Evolutionary conservation across 2,113 vertebrate genomes (phyloP).

Genomic region (Noctilio leporinus): DNA sequence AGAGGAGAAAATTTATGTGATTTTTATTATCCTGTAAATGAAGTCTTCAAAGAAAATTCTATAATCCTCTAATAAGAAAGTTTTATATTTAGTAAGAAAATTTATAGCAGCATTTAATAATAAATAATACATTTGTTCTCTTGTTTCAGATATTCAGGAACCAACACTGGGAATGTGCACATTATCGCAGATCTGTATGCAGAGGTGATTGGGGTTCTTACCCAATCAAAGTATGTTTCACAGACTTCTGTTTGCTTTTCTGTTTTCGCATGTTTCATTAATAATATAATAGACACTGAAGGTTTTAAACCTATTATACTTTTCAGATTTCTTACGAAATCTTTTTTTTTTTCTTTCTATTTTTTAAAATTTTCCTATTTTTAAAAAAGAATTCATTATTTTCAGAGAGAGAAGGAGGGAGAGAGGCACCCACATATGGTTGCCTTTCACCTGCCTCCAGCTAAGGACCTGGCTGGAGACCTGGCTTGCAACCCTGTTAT

Average conservation of each 20-base stretch:
- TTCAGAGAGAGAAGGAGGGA: too few species aligned
- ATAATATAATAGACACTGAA: too few species aligned
- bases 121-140: not conserved
- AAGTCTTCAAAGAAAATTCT: not conserved
- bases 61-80: not conserved
- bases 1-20: not conserved
- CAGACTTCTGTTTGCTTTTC: not conserved
- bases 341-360: not conserved
- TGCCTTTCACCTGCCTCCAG: too few species aligned
- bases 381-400: too few species aligned
- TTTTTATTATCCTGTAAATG: conserved; percentile 2
- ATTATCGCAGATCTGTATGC: conserved; percentile 98
- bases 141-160: conserved; percentile 92
- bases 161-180: conserved; percentile 99
- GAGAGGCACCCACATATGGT: too few species aligned
- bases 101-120: not conserved
- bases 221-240: conserved; percentile 93
- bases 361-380: too few species aligned
- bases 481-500: too few species aligned
- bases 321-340: not conserved
- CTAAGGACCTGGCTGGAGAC: too few species aligned
- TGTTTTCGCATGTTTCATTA: not conserved
- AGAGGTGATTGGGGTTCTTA: conserved; percentile 97
- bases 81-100: not conserved
- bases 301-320: not conserved